Evolutionary conservation across 2,797 vertebrate species (phyloP), one percentile per base, ranked within the genome.

Genomic region (Esox masquinongy): DNA sequence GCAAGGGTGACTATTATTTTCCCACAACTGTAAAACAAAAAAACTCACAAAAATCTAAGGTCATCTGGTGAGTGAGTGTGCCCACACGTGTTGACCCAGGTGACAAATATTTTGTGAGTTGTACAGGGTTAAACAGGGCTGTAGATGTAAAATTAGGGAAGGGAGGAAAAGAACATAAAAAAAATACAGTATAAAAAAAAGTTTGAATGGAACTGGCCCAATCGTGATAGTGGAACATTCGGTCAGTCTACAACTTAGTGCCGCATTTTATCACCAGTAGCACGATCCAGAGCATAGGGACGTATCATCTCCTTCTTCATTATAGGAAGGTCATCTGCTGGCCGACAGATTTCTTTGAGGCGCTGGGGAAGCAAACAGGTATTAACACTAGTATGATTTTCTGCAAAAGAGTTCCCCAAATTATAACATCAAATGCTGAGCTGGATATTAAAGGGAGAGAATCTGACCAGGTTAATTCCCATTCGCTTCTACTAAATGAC

Each of bases 301-400:
- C 50, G 75, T 36, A 11, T 36, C 70, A 76, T 86, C 71, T 84
- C 77, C 75, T 87, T 88, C 31, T 63, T 64, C 74, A 74, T 76
- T 75, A 77, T 53, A 73, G 86, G 86, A 71, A 90, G 88, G 74
- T 92, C 89, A 56, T 78, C 74, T 69, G 85, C 83, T 66, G 90
- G 81, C 63, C 64, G 77, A 56, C 75, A 81, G 68, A 71, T 79
- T 19, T 61, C 61, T 81, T 89, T 90, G 24, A 93, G 53, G 68
- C 91, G 86, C 91, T 92, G 43, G 0, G 17, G 17, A 70, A 82
- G 50, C 50, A 53, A 19, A 53, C 5, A 75, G 4, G 43, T 12
- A 69, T 53, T 15, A 17, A 51, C 17, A 53, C 15, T 68, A 68
- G 26, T 43, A 5, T 70, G 1, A 53, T 53, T 19, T 53, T 15